These are phyloP conservation scores for Austrolebias charrua DNA, from an alignment of 2,797 vertebrate genomes.

Conservation along the genomic window DNA sequence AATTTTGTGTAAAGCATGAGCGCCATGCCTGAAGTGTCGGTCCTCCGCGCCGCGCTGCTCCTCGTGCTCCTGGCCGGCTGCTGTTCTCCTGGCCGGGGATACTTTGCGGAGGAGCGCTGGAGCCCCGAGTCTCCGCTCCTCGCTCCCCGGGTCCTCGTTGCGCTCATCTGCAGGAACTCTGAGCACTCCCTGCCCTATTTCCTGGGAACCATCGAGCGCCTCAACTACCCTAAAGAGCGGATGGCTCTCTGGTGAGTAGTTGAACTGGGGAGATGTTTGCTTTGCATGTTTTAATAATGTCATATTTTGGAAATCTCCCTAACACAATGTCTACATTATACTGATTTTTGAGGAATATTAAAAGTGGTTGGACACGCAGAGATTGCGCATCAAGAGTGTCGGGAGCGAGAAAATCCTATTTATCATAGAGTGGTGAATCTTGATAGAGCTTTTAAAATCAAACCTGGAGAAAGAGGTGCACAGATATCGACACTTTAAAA, in stretches of 20 bases:
- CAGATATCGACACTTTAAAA: constrained; percentile 29
- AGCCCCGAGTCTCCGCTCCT: constrained; percentile 87
- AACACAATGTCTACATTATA: not conserved
- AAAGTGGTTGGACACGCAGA: constrained; percentile 18
- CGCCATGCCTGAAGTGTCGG: constrained; percentile 58
- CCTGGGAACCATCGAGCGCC: constrained; percentile 84
- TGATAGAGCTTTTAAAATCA: not conserved
- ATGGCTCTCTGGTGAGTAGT: constrained; percentile 87
- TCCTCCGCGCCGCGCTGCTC: constrained; percentile 41
- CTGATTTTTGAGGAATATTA: not conserved
- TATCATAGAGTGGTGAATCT: not conserved
- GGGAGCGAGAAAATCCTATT: not conserved
- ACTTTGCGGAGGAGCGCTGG: constrained; percentile 93
- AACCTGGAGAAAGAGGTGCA: not conserved
- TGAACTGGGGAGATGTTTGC: too few relatives aligned
- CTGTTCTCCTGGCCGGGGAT: constrained; percentile 70
- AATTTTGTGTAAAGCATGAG: not conserved
- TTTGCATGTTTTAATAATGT: not conserved
- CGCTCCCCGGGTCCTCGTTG: constrained; percentile 84
- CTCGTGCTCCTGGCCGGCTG: constrained; percentile 54
- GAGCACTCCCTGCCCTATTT: constrained; percentile 86
- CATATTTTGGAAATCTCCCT: not conserved
- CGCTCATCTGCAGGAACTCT: constrained; percentile 88
- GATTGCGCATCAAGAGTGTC: not conserved
- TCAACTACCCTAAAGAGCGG: constrained; percentile 88